phyloP scores from a whole-genome alignment of 2,113 vertebrate species.

The Rhinoderma darwinii region DNA sequence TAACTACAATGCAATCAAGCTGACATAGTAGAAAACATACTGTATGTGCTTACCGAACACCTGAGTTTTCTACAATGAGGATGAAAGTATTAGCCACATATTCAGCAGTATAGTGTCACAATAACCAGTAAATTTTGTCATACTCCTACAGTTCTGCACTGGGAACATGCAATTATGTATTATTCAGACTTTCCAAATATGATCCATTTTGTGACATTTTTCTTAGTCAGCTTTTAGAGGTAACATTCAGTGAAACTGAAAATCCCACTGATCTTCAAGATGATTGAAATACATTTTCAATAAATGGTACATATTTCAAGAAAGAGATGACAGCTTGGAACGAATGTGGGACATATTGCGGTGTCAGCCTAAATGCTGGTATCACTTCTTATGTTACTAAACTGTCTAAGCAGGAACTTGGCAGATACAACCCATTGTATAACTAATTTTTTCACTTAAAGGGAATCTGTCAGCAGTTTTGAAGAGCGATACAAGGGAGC shows the following conservation, averaged over 20 bases:
- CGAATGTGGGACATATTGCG: neutral
- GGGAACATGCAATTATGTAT: neutral
- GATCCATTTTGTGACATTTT: constrained; percentile 5
- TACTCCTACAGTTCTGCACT: neutral
- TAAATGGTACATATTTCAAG: constrained; percentile 23
- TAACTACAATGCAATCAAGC: neutral
- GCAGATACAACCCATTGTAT: constrained; percentile 8
- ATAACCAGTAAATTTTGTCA: neutral
- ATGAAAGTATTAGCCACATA: neutral
- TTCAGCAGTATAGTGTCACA: neutral
- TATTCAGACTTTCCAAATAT: constrained; percentile 14
- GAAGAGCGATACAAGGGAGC: too few species aligned
- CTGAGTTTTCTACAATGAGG: neutral
- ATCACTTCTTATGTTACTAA: constrained; percentile 29
- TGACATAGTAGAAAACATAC: neutral
- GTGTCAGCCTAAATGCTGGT: constrained; percentile 6
- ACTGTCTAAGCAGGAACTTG: constrained; percentile 1
- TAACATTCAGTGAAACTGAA: neutral
- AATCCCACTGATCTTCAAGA: constrained; percentile 5
- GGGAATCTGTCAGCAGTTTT: too few species aligned
- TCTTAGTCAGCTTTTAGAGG: constrained; percentile 6
- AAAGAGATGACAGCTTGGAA: constrained; percentile 16
- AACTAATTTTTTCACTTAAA: neutral
- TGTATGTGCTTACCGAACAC: neutral
- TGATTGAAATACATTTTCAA: constrained; percentile 11